A percentile compares a stretch with the other conserved stretches of the same genome.
Evolutionary conservation across 2,888 invertebrate genomes (phyloP).

Genomic region (Cerceris rybyensis): DNA sequence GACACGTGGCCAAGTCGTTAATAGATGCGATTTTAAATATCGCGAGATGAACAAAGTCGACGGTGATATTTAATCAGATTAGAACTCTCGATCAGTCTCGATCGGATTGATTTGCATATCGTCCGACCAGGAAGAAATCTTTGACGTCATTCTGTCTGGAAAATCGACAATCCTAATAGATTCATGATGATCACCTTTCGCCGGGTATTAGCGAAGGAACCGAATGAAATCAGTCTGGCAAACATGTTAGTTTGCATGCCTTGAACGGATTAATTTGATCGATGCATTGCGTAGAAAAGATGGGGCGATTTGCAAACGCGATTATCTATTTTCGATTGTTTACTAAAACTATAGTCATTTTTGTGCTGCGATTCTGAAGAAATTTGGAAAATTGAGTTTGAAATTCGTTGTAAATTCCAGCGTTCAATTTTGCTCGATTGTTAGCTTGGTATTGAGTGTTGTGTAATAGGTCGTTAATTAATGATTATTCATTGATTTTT

Average conservation of each 20-base stretch:
- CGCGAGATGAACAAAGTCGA: not conserved
- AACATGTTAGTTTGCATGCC: constrained; percentile 71
- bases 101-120: constrained; percentile 26
- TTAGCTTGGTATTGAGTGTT: no score
- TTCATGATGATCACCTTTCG: constrained; percentile 44
- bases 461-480: no score
- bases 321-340: constrained; percentile 27
- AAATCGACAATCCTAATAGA: constrained; percentile 44
- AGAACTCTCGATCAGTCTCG: constrained; percentile 30
- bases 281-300: constrained; percentile 69
- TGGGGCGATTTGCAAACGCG: constrained; percentile 40
- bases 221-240: constrained; percentile 65
- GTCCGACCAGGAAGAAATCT: not conserved
- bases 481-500: no score
- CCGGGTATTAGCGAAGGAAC: constrained; percentile 20
- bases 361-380: no score
- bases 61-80: constrained; percentile 27
- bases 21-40: not conserved
- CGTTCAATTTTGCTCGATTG: no score
- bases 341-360: no score
- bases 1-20: not conserved
- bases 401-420: no score
- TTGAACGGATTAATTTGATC: constrained; percentile 74
- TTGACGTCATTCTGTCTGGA: constrained; percentile 19
- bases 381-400: no score